Base-by-base conservation (phyloP, 53 echinoderm and acorn worm genomes). In the Paelopatides confundens region DNA sequence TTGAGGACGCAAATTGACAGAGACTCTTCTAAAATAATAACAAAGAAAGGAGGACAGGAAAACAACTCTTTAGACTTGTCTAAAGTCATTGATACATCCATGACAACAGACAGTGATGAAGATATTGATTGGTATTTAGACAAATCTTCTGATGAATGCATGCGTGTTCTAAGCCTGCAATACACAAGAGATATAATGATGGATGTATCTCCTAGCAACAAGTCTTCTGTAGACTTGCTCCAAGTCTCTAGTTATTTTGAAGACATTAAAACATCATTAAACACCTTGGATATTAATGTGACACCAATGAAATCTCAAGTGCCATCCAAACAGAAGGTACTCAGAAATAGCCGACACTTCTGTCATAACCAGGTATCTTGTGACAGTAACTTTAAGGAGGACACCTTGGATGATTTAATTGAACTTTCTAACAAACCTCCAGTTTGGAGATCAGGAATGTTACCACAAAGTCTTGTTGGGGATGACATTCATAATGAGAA, bases 271-370 rank as follows among this genome's bases (percentile, higher is more conserved):
- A 17, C 39, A 32, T 24, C 35, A 18, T 84, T 84, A 58, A 64
- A 64, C n/a, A 84, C 17, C 29, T 34, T 63, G 40, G 13, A 24
- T 34, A 35, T 64, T 14, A 18, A 34, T 62, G 34, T 27, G 9
- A 74, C 23, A 74, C 23, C 43, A 9, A 15, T 74, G 3, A 27
- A 14, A 74, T 28, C 38, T 23, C 23, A 29, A 39, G 24, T 13
- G n/a, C 38, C 47, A n/a, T 74, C 74, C 23, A 29, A 1, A 28
- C 9, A 26, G 2, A 26, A 39, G 36, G 21, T 74, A 38, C 30
- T 74, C 39, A 35, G 35, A 28, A 74, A 39, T 27, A 74, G 74
- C 27, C 63, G 84, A 34, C 40, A 62, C 64, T 62, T 40, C 18
- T 27, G 32, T 28, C 52, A 26, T 81, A n/a, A 17, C 21, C n/a